Evolutionary conservation across 2,797 vertebrate genomes (phyloP), one percentile per base, ranked within the genome.

Genomic region (Salmo trutta): DNA sequence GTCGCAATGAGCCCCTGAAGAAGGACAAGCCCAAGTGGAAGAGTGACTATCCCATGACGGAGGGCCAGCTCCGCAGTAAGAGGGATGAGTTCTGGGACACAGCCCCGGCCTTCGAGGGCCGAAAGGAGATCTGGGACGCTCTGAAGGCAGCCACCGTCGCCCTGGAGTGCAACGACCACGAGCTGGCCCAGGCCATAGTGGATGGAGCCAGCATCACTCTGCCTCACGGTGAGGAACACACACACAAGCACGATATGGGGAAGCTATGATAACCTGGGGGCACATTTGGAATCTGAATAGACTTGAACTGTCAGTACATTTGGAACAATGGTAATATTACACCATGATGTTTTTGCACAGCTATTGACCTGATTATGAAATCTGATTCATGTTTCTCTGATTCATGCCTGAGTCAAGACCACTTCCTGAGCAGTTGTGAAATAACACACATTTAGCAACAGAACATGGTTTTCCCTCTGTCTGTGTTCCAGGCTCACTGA

Each of bases 11-110:
- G 82, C 97, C 98, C 7, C 92, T 99, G 85, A 97, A 96, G 91
- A 99, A 98, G 92, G 98, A 99, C 74, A 94, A 96, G 27, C 97
- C 95, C 47, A 97, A 97, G 83, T 99, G 98, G 98, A 99, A 99
- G 91, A 99, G 97, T 0, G 98, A 99, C 91, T 99, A 99, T 78
- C 98, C 98, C 0, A 99, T 99, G 98, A 99, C 98, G 0, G 98
- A 98, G 0, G 98, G 98, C 12, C 98, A 99, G 91, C 93, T 99
- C 69, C 95, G 98, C 79, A 99, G 98, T 92, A 99, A 99, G 84
- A 88, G 98, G 33, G 98, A 99, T 0, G 98, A 99, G 83, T 99
- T 99, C 88, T 99, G 98, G 98, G 98, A 99, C 91, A 99, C 98
- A 0, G 98, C 98, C 0, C 98, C 98, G 0, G 98, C 98, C 73